Base-by-base conservation (phyloP, 2,113 vertebrate genomes). In the Neopipo cinnamomea region DNA sequence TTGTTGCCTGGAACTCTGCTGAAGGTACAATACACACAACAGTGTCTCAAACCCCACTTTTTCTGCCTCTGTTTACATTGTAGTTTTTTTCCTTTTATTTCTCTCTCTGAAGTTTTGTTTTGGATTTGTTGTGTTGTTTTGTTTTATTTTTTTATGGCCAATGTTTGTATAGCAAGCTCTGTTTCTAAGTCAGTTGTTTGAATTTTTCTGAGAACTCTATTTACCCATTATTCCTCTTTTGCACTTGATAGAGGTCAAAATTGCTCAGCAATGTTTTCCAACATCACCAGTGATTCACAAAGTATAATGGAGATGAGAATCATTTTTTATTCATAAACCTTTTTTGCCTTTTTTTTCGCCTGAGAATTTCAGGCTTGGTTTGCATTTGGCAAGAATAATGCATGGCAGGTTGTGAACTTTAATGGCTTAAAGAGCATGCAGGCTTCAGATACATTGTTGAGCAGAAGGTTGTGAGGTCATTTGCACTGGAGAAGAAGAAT, bases 231-330 rank as follows among this genome's bases (percentile, higher is more conserved):
- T 53, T 66, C 37, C 53, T 33, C n/a, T 84, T 72, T 85, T 82
- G 55, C 21, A 66, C 42, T 85, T n/a, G 53, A 74, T 67, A 41
- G 14, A 65, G 91, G 70, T 84, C 31, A 31, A 30, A 56, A 61
- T 35, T 67, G 28, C 37, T 49, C 41, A 93, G 33, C 50, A 49
- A 23, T 55, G 28, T 90, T 93, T 92, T 56, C 61, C 31, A 63
- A 42, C 24, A 39, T 72, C 16, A 42, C 91, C 88, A 95, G 79
- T 95, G 81, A 91, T 82, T 72, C 19, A 94, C 31, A 31, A 88
- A 65, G 61, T 70, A 55, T 75, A 79, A 92, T 41, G 72, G 67
- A 94, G 49, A 37, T 24, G 12, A 46, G 62, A 62, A 89, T 74
- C 4, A 37, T 61, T 76, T 95, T 87, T 95, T 63, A 80, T 76